Conservation (phyloP, 2,797 vertebrate genomes). For the Momotus momota region DNA sequence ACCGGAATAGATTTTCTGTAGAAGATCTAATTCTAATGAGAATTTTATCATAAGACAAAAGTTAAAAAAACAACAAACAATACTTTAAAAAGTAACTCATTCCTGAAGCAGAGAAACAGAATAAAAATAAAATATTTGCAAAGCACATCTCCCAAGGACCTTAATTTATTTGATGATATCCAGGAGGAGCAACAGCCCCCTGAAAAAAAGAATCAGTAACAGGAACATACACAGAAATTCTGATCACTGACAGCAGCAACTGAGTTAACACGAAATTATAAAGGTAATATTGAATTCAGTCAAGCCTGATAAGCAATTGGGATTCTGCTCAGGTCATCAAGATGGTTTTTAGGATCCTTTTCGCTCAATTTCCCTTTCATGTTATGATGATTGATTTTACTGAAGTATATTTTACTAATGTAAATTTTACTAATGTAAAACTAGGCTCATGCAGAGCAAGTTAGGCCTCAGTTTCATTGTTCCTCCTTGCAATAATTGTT, state of each 20-base stretch:
- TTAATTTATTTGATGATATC: background rate
- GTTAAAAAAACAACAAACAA: background rate
- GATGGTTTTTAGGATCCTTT: slow-evolving; percentile 12
- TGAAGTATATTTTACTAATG: background rate
- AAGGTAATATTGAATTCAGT: slow-evolving; percentile 18
- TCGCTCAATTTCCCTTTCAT: slow-evolving; percentile 16
- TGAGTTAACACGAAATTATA: slow-evolving; percentile 4
- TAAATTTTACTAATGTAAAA: slow-evolving; percentile 13
- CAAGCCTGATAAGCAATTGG: background rate
- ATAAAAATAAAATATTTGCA: background rate
- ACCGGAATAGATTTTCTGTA: background rate
- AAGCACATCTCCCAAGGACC: background rate
- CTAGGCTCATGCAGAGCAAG: background rate
- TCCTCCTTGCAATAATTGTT: slow-evolving; percentile 25
- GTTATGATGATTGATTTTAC: slow-evolving; percentile 27
- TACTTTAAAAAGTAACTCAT: background rate
- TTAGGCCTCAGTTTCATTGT: background rate
- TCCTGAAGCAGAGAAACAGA: background rate
- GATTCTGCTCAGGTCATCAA: background rate
- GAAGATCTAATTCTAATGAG: background rate
- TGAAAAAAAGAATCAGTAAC: background rate
- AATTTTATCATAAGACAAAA: background rate
- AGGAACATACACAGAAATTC: background rate
- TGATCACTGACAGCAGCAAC: background rate
- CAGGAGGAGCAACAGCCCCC: background rate